These are phyloP conservation scores for Trichoplax adhaerens DNA, from an alignment of 37 sponge, comb jelly and placozoan genomes.

Conservation along the genomic window DNA sequence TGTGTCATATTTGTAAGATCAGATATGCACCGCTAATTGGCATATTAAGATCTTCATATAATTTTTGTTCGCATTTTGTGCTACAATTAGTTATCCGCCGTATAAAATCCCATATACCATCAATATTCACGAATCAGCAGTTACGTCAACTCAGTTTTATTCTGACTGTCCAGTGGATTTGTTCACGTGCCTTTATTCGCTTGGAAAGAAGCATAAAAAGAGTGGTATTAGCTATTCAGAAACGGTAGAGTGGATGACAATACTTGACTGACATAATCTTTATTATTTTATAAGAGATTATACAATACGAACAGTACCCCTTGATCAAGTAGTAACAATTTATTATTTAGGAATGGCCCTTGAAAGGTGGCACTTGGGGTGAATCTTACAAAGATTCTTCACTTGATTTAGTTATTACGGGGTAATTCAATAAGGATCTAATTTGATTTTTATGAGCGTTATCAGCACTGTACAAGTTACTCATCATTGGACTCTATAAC, in stretches of 20 bases:
- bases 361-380: constrained; percentile 56
- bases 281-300: background rate
- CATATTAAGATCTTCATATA: too few species aligned
- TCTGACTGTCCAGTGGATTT: constrained; percentile 24
- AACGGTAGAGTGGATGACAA: too few species aligned
- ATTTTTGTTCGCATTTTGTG: too few species aligned
- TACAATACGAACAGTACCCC: constrained; percentile 1
- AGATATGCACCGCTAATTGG: too few species aligned
- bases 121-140: constrained; percentile 34
- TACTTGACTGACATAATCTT: background rate
- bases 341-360: constrained; percentile 25
- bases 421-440: constrained; percentile 10
- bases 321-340: background rate
- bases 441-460: background rate
- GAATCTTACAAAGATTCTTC: constrained; percentile 16
- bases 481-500: too few species aligned
- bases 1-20: too few species aligned
- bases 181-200: constrained; percentile 23
- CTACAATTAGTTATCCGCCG: too few species aligned
- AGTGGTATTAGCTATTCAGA: too few species aligned
- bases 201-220: constrained; percentile 10
- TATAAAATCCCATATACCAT: constrained; percentile 22
- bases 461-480: background rate
- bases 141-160: constrained; percentile 22
- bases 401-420: constrained; percentile 38